A percentile compares a stretch with the other conserved stretches of the same genome.
These are phyloP conservation scores for Brachylomia viminalis DNA, from an alignment of 2,888 invertebrate species.

Conservation along the genomic window DNA sequence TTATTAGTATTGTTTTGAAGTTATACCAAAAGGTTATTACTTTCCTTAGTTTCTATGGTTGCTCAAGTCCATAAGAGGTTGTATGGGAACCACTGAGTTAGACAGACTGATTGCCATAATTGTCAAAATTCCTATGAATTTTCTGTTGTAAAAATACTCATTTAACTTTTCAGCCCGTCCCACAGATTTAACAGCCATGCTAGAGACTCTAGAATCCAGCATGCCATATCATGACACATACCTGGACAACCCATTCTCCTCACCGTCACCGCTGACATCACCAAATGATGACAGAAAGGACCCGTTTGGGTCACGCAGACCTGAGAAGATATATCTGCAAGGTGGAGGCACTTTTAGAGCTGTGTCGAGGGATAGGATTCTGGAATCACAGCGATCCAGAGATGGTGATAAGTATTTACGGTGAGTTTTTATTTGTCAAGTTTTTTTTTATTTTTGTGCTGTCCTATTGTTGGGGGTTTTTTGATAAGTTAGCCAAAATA, in stretches of 20 bases:
- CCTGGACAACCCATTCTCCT: conserved; percentile 89
- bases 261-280: conserved; percentile 88
- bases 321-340: conserved; percentile 88
- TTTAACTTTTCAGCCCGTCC: conserved; percentile 81
- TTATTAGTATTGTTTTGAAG: no score
- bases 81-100: no score
- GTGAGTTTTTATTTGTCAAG: conserved; percentile 65
- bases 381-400: conserved; percentile 84
- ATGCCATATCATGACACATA: conserved; percentile 86
- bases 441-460: no score
- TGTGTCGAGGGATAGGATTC: conserved; percentile 86
- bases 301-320: conserved; percentile 81
- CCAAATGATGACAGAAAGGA: conserved; percentile 86
- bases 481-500: no score
- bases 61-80: neutral
- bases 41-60: neutral
- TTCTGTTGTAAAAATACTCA: neutral
- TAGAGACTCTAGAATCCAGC: conserved; percentile 84
- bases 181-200: conserved; percentile 85
- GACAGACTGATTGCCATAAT: neutral
- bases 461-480: no score
- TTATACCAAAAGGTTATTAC: neutral
- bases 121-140: neutral
- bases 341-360: conserved; percentile 88
- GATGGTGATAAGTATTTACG: conserved; percentile 88